A percentile compares a stretch with the other conserved stretches of the same genome.
Evolutionary conservation across 2,797 vertebrate species (phyloP).

Genomic region (Scolopax rusticola): DNA sequence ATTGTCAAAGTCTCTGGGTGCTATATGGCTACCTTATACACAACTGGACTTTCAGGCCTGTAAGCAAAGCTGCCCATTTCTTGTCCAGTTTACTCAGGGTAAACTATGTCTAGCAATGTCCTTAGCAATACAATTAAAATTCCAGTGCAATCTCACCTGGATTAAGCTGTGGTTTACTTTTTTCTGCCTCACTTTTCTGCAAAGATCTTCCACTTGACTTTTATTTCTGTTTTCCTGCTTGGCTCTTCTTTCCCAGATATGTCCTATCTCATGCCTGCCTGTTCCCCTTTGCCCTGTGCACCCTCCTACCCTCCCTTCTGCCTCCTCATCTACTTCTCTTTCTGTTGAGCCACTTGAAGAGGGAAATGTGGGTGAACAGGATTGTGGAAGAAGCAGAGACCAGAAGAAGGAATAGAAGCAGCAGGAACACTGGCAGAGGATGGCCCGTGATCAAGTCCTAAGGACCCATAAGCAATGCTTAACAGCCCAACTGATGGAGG

Average conservation of each 20-base stretch:
- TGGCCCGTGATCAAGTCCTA: too few species aligned
- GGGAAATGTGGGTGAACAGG: too few species aligned
- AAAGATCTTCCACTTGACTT: not conserved
- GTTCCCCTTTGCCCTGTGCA: not conserved
- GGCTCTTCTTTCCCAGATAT: not conserved
- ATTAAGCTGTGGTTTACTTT: not conserved
- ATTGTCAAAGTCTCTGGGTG: not conserved
- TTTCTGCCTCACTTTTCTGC: not conserved
- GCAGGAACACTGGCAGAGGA: too few species aligned
- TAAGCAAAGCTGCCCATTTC: not conserved
- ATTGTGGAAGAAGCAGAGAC: too few species aligned
- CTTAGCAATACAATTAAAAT: not conserved
- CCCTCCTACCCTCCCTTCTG: not conserved
- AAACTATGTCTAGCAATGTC: not conserved
- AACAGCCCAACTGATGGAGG: too few species aligned
- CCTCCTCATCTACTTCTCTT: not conserved
- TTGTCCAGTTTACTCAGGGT: not conserved
- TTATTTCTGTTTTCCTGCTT: not conserved
- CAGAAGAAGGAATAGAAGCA: too few species aligned
- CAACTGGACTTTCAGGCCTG: not conserved
- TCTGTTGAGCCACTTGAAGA: not conserved
- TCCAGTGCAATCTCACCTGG: not conserved
- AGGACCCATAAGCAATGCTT: too few species aligned
- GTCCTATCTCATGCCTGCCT: fast-evolving
- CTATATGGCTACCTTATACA: not conserved